These are phyloP conservation scores for Sula dactylatra DNA, from an alignment of 2,113 vertebrate genomes.

Conservation along the genomic window DNA sequence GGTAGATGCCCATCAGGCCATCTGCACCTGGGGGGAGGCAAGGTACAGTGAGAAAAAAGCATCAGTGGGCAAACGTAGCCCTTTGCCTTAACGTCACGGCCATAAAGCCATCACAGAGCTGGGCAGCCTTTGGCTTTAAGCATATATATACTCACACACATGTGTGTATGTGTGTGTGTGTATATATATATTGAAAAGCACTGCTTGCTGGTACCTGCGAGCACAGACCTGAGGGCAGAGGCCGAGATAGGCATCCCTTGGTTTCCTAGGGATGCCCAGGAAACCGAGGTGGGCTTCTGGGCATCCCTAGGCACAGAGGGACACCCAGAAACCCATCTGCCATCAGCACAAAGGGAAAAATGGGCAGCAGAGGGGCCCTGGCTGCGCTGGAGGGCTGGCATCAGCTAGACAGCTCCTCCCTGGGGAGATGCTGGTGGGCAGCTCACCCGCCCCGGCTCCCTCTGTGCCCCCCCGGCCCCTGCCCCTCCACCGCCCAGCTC, in stretches of 20 bases:
- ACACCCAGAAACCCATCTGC: not conserved
- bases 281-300: too few relatives aligned
- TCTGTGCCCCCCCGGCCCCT: not conserved
- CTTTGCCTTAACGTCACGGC: fast-evolving
- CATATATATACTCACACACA: too few relatives aligned
- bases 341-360: too few relatives aligned
- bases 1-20: slow-evolving; percentile 73
- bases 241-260: too few relatives aligned
- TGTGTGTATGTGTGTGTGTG: too few relatives aligned
- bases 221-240: not conserved
- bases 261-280: too few relatives aligned
- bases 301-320: not conserved
- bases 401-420: not conserved
- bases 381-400: too few relatives aligned
- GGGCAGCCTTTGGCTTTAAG: not conserved
- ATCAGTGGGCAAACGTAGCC: not conserved
- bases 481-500: not conserved
- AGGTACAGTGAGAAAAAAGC: not conserved
- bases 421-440: not conserved
- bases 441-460: fast-evolving
- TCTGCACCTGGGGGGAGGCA: slow-evolving; percentile 55
- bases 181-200: not conserved
- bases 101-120: not conserved
- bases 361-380: not conserved
- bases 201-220: not conserved